Evolutionary conservation across 2,797 vertebrate genomes (phyloP).

Genomic region (Gephyroberyx darwinii): DNA sequence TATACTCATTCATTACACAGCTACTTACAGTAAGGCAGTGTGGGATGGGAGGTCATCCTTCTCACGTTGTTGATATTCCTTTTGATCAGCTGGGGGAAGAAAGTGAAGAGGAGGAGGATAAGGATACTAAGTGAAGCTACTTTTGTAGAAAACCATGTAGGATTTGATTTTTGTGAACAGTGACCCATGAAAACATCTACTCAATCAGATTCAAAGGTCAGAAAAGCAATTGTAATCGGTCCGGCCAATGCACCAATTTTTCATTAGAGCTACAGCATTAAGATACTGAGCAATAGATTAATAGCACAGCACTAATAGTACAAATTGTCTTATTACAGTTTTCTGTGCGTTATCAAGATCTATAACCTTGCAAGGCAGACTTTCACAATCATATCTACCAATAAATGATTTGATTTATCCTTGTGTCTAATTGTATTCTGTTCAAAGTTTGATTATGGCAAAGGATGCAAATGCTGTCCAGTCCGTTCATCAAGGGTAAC

Average conservation of each 20-base stretch:
- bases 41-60: conserved; percentile 98
- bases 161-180: conserved; percentile 7
- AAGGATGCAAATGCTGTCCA: conserved; percentile 41
- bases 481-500: conserved; percentile 52
- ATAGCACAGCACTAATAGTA: background rate
- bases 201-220: no score
- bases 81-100: conserved; percentile 91
- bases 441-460: conserved; percentile 17
- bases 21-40: conserved; percentile 97
- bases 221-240: no score
- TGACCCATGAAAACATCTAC: background rate
- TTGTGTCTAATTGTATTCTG: conserved; percentile 37
- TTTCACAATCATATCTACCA: conserved; percentile 9
- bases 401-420: conserved; percentile 32
- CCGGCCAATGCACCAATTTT: background rate
- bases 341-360: conserved; percentile 2
- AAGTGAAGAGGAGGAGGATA: conserved; percentile 21
- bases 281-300: background rate
- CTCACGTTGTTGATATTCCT: conserved; percentile 96
- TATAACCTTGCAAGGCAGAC: conserved; percentile 5
- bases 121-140: background rate
- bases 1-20: conserved; percentile 31
- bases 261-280: background rate
- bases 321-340: background rate
- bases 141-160: conserved; percentile 12